Conservation (phyloP, 2,113 vertebrate species). For the Brachyhypopomus gauderio region DNA sequence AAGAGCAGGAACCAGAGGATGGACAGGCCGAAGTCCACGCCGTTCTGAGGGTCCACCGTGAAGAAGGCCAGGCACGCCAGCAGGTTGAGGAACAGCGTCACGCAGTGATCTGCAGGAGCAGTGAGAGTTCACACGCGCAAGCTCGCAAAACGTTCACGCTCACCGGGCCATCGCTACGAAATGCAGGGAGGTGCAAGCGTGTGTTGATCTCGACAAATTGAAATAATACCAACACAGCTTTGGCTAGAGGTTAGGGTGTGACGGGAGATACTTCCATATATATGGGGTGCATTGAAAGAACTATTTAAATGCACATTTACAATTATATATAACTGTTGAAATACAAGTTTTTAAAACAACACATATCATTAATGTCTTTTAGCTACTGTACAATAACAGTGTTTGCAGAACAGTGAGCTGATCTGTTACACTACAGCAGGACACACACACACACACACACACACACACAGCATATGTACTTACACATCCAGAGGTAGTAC, state of each 20-base stretch:
- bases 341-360: neutral
- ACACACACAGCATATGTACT: constrained; percentile 61
- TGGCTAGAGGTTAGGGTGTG: no score
- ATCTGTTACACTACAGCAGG: neutral
- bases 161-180: no score
- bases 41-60: constrained; percentile 53
- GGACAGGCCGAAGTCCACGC: constrained; percentile 90
- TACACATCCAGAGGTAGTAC: constrained; percentile 98
- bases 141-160: no score
- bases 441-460: neutral
- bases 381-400: neutral
- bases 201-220: no score
- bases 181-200: no score
- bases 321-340: neutral
- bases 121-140: neutral
- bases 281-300: no score
- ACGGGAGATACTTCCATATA: no score
- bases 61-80: constrained; percentile 93
- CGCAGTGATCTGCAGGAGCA: constrained; percentile 81
- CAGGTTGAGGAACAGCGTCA: constrained; percentile 91
- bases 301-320: no score
- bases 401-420: no score
- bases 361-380: neutral
- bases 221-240: no score
- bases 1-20: constrained; percentile 97